These are phyloP conservation scores for Oreochromis tanganicae DNA, from an alignment of 2,113 vertebrate genomes.

Conservation along the genomic window DNA sequence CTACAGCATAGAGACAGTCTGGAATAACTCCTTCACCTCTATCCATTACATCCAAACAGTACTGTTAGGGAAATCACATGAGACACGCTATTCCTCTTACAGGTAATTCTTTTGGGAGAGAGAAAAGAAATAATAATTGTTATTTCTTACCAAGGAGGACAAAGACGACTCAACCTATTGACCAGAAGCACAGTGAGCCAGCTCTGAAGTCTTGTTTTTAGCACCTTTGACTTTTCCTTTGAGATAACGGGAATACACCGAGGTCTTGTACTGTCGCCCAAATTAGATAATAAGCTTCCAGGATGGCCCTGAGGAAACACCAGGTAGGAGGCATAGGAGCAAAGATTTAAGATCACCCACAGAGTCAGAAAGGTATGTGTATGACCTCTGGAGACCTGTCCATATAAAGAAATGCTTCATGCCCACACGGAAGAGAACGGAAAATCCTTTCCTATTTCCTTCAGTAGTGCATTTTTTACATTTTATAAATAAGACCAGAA, in stretches of 20 bases:
- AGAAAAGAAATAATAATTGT: neutral
- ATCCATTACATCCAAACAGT: neutral
- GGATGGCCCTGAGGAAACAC: neutral
- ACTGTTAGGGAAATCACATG: neutral
- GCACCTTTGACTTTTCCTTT: neutral
- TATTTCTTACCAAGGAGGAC: neutral
- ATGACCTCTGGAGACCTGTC: neutral
- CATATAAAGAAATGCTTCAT: neutral
- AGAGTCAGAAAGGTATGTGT: neutral
- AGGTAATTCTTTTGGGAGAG: neutral
- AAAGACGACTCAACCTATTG: neutral
- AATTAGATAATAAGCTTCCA: neutral
- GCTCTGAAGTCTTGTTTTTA: neutral
- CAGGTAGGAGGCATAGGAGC: neutral
- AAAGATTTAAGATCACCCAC: neutral
- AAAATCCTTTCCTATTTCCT: neutral
- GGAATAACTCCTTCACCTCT: neutral
- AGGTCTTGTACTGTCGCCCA: neutral
- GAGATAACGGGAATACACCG: fast-evolving
- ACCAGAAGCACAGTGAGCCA: neutral
- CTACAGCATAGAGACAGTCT: neutral
- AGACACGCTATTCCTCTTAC: neutral
- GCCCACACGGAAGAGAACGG: fast-evolving
- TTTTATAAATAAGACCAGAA: neutral
- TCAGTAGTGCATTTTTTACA: neutral